Conservation (phyloP, 2,113 vertebrate species). For the Protobothrops mucrosquamatus region DNA sequence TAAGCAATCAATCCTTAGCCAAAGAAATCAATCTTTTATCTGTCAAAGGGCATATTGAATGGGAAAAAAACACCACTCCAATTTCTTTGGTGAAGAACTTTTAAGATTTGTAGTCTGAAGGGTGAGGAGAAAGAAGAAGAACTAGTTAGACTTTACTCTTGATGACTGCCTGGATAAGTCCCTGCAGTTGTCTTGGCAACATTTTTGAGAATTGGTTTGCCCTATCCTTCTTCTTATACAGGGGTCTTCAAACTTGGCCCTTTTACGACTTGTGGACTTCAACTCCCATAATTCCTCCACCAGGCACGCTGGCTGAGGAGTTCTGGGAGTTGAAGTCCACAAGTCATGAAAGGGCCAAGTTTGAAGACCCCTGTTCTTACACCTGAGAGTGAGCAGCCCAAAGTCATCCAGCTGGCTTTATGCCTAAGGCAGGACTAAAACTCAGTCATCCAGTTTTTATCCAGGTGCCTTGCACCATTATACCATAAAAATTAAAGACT, state of each 20-base stretch:
- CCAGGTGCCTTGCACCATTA: neutral
- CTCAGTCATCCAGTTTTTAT: neutral
- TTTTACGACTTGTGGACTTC: too few species aligned
- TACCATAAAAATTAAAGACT: neutral
- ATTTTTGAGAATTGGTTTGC: neutral
- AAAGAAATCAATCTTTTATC: neutral
- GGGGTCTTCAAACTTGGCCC: too few species aligned
- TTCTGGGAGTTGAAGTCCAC: too few species aligned
- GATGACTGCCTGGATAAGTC: neutral
- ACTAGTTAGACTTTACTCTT: neutral
- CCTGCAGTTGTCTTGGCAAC: neutral
- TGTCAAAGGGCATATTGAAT: neutral
- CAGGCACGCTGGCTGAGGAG: too few species aligned
- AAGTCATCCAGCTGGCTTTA: neutral
- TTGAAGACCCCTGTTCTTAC: neutral
- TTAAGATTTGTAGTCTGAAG: too few species aligned
- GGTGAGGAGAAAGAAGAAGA: too few species aligned
- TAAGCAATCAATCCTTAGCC: neutral
- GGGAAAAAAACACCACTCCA: neutral
- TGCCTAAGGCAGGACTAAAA: neutral
- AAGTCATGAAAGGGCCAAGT: too few species aligned
- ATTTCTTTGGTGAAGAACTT: neutral
- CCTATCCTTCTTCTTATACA: neutral
- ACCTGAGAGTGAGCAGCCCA: neutral
- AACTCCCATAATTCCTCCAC: too few species aligned